A percentile compares a stretch with the other conserved stretches of the same genome.
phyloP scores from a whole-genome alignment of 2,888 invertebrate genomes.

The Aradus depressus region DNA sequence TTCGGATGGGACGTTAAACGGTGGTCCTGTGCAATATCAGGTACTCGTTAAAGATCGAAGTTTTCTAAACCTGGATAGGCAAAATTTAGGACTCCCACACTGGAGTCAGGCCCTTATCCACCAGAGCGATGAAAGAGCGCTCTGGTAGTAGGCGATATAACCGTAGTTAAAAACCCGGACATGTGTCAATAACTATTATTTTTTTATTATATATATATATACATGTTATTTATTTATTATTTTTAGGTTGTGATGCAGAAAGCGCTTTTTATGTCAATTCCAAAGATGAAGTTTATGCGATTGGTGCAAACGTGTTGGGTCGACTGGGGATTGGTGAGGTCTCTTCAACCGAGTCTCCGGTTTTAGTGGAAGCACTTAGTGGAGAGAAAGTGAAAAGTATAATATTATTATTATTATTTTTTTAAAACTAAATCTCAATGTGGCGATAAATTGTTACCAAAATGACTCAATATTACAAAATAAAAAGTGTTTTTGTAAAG shows the following conservation, averaged over 20 bases:
- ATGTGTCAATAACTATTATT: background rate
- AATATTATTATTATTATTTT: background rate
- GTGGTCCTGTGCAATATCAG: too few relatives aligned
- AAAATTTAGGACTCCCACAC: too few relatives aligned
- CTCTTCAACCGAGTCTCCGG: background rate
- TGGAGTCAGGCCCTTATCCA: too few relatives aligned
- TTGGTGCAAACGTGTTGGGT: constrained; percentile 11
- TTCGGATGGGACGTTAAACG: too few relatives aligned
- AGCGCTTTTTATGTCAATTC: constrained; percentile 6
- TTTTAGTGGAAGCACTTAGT: constrained; percentile 3
- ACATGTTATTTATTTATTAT: background rate
- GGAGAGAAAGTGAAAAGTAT: constrained; percentile 12
- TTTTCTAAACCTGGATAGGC: too few relatives aligned
- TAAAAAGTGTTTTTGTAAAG: background rate
- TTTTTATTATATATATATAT: background rate
- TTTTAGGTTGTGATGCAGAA: constrained; percentile 5
- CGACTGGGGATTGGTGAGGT: constrained; percentile 8
- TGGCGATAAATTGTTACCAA: background rate
- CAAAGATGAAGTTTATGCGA: constrained; percentile 10
- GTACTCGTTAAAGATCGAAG: too few relatives aligned
- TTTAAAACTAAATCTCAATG: background rate
- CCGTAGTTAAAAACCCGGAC: background rate
- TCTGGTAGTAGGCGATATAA: too few relatives aligned
- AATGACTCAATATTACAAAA: background rate
- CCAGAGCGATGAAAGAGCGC: too few relatives aligned